A percentile compares a stretch with the other conserved stretches of the same genome.
Conservation (phyloP, 2,888 invertebrate genomes). For the Temnothorax rugatulus region DNA sequence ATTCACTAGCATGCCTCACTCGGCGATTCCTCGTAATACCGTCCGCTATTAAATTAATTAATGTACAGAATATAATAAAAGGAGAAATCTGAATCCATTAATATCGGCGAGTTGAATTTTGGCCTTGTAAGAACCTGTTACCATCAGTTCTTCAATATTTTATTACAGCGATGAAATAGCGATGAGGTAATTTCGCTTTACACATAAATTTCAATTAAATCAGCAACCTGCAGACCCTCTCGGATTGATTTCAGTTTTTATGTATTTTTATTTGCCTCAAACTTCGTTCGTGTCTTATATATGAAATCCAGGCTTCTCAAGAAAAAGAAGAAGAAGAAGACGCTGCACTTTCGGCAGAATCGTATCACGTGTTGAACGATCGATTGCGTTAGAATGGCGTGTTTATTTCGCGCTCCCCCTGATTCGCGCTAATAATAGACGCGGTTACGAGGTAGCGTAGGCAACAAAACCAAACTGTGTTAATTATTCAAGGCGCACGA, state of each 20-base stretch:
- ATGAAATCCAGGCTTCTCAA: not conserved
- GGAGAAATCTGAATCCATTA: not conserved
- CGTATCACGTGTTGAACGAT: slow-evolving; percentile 1
- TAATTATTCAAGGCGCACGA: slow-evolving; percentile 55
- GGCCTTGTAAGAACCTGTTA: not conserved
- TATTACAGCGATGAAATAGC: too few relatives aligned
- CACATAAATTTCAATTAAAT: slow-evolving; percentile 16
- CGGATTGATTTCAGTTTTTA: not conserved
- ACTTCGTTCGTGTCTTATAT: not conserved
- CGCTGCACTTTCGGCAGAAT: slow-evolving; percentile 12
- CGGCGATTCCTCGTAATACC: slow-evolving; percentile 10
- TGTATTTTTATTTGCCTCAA: not conserved
- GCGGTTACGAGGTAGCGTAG: slow-evolving; percentile 46
- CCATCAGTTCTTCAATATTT: not conserved
- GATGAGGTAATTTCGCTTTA: not conserved
- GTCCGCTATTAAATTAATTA: slow-evolving; percentile 23
- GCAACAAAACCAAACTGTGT: slow-evolving; percentile 54
- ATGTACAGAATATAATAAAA: slow-evolving; percentile 4
- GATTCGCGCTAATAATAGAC: slow-evolving; percentile 54
- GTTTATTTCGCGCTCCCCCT: slow-evolving; percentile 36
- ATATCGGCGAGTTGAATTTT: slow-evolving; percentile 10
- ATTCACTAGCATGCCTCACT: not conserved
- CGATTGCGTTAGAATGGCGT: slow-evolving; percentile 37
- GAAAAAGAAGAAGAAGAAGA: not conserved
- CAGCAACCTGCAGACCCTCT: too few relatives aligned